Conservation (phyloP, 2,113 vertebrate species). For the Dromas ardeola region DNA sequence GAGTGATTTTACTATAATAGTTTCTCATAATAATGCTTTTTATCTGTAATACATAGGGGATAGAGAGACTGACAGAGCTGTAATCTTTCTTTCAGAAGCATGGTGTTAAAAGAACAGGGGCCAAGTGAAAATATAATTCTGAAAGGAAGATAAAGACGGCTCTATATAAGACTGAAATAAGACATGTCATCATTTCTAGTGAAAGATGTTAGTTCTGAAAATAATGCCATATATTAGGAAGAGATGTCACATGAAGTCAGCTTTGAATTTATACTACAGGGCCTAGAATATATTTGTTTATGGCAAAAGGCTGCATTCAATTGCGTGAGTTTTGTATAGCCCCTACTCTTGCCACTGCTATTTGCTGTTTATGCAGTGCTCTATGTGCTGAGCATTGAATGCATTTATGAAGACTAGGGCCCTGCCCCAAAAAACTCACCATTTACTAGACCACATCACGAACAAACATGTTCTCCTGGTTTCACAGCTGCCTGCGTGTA, state of each 20-base stretch:
- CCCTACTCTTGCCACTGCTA: not conserved
- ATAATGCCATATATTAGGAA: not conserved
- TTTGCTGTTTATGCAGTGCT: not conserved
- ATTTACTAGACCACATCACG: not conserved
- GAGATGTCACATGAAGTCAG: not conserved
- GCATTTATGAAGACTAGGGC: not conserved
- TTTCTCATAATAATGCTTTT: conserved; percentile 40
- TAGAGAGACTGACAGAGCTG: conserved; percentile 29
- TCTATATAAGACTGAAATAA: not conserved
- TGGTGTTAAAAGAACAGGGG: not conserved
- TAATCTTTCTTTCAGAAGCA: conserved; percentile 31
- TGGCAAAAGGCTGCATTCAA: not conserved
- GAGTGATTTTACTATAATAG: conserved; percentile 42
- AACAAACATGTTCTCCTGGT: not conserved
- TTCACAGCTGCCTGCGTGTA: not conserved
- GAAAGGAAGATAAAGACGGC: not conserved
- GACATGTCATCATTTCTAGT: not conserved
- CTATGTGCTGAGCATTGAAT: not conserved
- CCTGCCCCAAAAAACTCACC: not conserved
- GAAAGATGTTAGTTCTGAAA: not conserved
- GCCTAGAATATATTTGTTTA: not conserved
- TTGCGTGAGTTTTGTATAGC: accelerated
- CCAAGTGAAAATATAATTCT: conserved; percentile 10
- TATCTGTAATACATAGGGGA: conserved; percentile 20
- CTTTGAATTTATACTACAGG: not conserved